Conservation (phyloP, 2,888 invertebrate genomes). For the Dascillus cervinus region DNA sequence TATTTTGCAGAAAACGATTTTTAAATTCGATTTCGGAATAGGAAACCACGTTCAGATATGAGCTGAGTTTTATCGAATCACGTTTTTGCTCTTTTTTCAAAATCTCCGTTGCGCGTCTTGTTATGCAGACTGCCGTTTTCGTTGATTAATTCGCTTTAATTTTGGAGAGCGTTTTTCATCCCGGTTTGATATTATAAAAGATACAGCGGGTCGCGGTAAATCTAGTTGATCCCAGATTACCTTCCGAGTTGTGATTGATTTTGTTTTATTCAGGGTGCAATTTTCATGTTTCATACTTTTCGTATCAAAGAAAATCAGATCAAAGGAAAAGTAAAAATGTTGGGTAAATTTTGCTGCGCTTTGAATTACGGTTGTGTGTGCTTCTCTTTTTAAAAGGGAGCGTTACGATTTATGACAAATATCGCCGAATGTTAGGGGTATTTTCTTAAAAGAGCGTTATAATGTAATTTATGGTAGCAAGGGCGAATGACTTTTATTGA, state of each 20-base stretch:
- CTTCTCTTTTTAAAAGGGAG: too few species aligned
- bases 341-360: slow-evolving; percentile 14
- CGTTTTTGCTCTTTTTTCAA: neutral
- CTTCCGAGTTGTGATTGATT: slow-evolving; percentile 27
- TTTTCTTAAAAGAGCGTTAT: too few species aligned
- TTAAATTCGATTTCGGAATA: too few species aligned
- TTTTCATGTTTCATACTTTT: slow-evolving; percentile 28
- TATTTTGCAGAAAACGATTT: neutral
- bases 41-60: too few species aligned
- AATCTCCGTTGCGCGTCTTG: neutral
- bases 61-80: too few species aligned
- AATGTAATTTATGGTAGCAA: too few species aligned
- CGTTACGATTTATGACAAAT: slow-evolving; percentile 16
- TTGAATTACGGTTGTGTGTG: slow-evolving; percentile 16
- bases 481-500: too few species aligned
- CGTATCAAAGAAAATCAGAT: slow-evolving; percentile 31
- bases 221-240: slow-evolving; percentile 27
- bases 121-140: neutral
- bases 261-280: slow-evolving; percentile 28
- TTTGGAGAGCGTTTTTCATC: neutral
- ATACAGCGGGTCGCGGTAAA: slow-evolving; percentile 12
- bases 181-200: slow-evolving; percentile 3
- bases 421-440: too few species aligned
- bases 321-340: slow-evolving; percentile 23
- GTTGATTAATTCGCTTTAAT: neutral